Base-by-base conservation (phyloP, 2,113 vertebrate species). In the Stigmatopora argus region DNA sequence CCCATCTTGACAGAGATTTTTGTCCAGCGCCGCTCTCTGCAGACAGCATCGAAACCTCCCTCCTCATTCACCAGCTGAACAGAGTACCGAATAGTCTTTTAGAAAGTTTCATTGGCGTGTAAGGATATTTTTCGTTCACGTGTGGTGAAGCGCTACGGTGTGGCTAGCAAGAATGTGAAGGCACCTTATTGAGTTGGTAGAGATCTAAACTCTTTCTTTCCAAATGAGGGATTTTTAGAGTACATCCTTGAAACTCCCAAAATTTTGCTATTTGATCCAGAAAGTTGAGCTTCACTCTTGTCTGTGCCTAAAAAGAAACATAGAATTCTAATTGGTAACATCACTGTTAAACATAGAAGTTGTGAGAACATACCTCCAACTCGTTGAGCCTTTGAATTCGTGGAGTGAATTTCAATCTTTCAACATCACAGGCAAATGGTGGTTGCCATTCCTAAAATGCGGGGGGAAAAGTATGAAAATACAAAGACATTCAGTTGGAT, bases 181-280 rank as follows among this genome's bases (percentile, higher is more conserved):
- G 64, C 89, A 96, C 96, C 88, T 92, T 96, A 69, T 98, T 98
- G 58, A 99, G 93, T 65, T 94, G 94, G 87, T 96, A 98, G 62
- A 98, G 92, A 84, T 99, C 96, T 82, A 99, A 83, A 79, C 95
- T 96, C 87, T 97, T 98, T 78, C 96, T 93, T 78, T 99, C 96
- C 65, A 98, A 94, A 0, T 98, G 96, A 57, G 97, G 97, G 75
- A 99, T 98, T 91, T 99, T 99, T 85, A 99, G 78, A 0, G 95
- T 93, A 71, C 95, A 98, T 79, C 97, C 97, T 77, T 99, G 97
- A 55, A 99, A 90, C 75, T 99, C 96, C 97, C 97, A 99, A 84
- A 98, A 99, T 82, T 98, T 98, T 2, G 97, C 96, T 67, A 98
- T 99, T 92, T 96, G 96, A 87, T 99, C 97, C 87, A 99, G 84